phyloP scores from a whole-genome alignment of 2,797 vertebrate genomes.

The Coracias cyanogaster region DNA sequence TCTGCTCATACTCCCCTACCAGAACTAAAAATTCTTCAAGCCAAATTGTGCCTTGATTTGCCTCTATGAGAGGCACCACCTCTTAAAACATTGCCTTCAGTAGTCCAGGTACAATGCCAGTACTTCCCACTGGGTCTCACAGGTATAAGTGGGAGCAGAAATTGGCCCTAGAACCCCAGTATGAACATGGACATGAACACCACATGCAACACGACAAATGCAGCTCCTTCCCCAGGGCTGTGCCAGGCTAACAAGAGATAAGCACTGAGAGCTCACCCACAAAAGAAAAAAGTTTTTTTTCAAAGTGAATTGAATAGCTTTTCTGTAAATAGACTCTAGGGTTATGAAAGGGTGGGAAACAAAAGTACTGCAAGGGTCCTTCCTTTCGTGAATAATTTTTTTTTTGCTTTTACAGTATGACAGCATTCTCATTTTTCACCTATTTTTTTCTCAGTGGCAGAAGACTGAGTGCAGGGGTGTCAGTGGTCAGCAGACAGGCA shows the following conservation, averaged over 20 bases:
- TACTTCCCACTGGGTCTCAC: not conserved
- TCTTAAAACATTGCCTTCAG: not conserved
- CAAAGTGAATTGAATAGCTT: slow-evolving; percentile 22
- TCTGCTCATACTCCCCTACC: not conserved
- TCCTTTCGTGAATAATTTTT: not conserved
- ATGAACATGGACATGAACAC: not conserved
- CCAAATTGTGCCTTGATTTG: not conserved
- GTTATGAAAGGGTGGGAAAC: not conserved
- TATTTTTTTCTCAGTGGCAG: not conserved
- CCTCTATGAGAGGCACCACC: not conserved
- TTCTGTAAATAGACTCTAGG: slow-evolving; percentile 17
- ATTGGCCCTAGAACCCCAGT: not conserved
- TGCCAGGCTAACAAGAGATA: not conserved
- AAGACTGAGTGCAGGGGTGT: not conserved
- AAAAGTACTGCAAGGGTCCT: not conserved
- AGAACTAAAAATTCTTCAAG: not conserved
- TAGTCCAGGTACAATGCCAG: not conserved
- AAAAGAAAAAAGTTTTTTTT: slow-evolving; percentile 4
- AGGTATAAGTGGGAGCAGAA: not conserved
- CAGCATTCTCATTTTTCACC: not conserved
- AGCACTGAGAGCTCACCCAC: not conserved
- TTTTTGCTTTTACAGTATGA: not conserved
- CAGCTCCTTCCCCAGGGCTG: not conserved
- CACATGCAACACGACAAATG: not conserved
- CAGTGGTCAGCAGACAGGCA: not conserved